A percentile compares a stretch with the other conserved stretches of the same genome.
These are phyloP conservation scores for Ageneiosus marmoratus DNA, from an alignment of 2,113 vertebrate genomes.

Conservation along the genomic window DNA sequence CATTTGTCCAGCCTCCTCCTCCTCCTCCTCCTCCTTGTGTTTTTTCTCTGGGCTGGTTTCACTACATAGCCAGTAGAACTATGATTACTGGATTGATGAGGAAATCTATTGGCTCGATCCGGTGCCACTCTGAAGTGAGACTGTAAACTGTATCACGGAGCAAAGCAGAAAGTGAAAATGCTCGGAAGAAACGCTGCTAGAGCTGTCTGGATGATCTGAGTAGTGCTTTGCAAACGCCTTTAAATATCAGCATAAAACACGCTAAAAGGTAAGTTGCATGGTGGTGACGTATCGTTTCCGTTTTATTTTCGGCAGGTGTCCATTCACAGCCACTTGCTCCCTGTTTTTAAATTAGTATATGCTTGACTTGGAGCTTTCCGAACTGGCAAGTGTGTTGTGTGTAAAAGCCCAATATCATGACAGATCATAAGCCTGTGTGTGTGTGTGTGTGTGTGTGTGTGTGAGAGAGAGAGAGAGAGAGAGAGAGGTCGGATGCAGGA, in stretches of 20 bases:
- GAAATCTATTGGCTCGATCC: slow-evolving; percentile 65
- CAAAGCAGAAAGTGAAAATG: slow-evolving; percentile 88
- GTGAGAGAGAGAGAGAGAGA: not conserved
- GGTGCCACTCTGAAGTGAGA: slow-evolving; percentile 65
- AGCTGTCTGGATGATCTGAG: slow-evolving; percentile 79
- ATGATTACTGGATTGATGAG: slow-evolving; percentile 63
- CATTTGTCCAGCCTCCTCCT: slow-evolving; percentile 11
- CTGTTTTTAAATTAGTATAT: not conserved
- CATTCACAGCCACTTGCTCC: not conserved
- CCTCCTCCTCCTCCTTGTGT: slow-evolving; percentile 53
- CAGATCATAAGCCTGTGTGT: not conserved
- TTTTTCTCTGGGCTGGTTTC: slow-evolving; percentile 57
- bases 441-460: not conserved
- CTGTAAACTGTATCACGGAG: slow-evolving; percentile 46
- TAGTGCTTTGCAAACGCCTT: slow-evolving; percentile 38
- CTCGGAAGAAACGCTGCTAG: slow-evolving; percentile 77
- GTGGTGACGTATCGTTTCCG: not conserved
- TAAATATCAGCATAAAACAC: slow-evolving; percentile 33
- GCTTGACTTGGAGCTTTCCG: not conserved
- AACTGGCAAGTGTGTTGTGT: not conserved
- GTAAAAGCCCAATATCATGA: not conserved
- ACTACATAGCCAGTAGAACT: slow-evolving; percentile 43
- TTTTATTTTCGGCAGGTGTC: not conserved
- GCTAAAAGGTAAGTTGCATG: slow-evolving; percentile 45
- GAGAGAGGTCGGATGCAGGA: slow-evolving; percentile 23